Evolutionary conservation across 2,113 vertebrate species (phyloP).

Genomic region (Boulengeromyrus knoepffleri): DNA sequence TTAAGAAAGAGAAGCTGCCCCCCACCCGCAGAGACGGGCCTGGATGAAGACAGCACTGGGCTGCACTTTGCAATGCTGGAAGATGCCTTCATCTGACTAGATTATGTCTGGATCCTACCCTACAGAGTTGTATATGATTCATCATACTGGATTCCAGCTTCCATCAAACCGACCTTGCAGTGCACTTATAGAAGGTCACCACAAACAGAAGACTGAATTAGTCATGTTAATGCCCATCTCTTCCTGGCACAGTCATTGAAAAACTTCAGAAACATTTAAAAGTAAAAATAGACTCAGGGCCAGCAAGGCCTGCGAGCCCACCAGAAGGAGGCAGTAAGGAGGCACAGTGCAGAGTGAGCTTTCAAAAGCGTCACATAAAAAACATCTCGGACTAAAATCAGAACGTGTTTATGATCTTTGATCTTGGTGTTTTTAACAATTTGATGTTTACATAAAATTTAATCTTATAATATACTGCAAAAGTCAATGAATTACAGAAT

Average conservation of each 20-base stretch:
- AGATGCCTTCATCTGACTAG: not conserved
- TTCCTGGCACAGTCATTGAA: not conserved
- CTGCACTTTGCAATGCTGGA: not conserved
- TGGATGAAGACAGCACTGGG: not conserved
- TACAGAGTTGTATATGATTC: not conserved
- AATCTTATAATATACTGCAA: not conserved
- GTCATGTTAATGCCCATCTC: not conserved
- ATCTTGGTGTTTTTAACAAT: not conserved
- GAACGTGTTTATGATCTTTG: not conserved
- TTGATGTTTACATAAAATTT: not conserved
- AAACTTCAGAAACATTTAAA: not conserved
- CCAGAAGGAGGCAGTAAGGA: not conserved
- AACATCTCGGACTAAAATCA: not conserved
- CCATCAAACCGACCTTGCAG: not conserved
- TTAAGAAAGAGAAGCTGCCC: not conserved
- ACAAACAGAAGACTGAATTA: not conserved
- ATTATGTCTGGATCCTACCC: not conserved
- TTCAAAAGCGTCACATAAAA: not conserved
- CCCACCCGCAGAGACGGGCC: not conserved
- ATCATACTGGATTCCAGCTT: not conserved
- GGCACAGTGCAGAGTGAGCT: not conserved
- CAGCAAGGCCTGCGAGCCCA: not conserved
- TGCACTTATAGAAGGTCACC: not conserved
- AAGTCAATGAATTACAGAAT: not conserved
- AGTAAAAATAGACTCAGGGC: not conserved